phyloP scores from a whole-genome alignment of 2,797 vertebrate species.

The Enteromius mattozi region DNA sequence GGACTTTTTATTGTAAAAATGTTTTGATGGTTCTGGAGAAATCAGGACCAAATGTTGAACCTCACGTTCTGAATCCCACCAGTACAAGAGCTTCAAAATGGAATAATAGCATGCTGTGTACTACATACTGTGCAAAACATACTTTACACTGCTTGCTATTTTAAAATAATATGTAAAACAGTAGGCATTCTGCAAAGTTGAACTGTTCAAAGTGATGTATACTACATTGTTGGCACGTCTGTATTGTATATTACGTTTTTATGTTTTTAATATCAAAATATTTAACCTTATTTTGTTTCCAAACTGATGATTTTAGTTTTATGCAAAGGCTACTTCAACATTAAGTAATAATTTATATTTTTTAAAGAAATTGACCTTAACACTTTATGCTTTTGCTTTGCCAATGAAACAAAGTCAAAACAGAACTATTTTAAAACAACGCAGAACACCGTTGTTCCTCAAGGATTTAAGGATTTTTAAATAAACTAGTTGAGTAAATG shows the following conservation, averaged over 20 bases:
- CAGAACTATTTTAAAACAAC: not conserved
- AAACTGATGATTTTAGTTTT: not conserved
- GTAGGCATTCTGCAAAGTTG: not conserved
- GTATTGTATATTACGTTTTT: not conserved
- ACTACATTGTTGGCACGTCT: not conserved
- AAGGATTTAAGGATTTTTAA: not conserved
- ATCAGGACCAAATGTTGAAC: not conserved
- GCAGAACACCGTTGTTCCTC: not conserved
- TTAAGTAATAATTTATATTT: not conserved
- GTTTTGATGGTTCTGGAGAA: not conserved
- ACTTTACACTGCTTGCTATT: not conserved
- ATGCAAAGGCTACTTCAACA: not conserved
- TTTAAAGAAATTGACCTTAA: not conserved
- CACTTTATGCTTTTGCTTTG: not conserved
- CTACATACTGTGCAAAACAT: slow-evolving; percentile 10
- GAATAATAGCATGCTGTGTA: slow-evolving; percentile 6
- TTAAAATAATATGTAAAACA: slow-evolving; percentile 26
- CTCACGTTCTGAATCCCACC: not conserved
- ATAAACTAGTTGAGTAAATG: not conserved
- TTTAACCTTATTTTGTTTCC: not conserved
- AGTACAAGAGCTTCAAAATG: not conserved
- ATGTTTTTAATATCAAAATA: not conserved
- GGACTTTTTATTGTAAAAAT: not conserved
- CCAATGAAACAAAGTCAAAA: not conserved
- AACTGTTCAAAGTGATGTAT: not conserved